Conservation (phyloP, 2,888 invertebrate genomes). For the Thalpophila matura region DNA sequence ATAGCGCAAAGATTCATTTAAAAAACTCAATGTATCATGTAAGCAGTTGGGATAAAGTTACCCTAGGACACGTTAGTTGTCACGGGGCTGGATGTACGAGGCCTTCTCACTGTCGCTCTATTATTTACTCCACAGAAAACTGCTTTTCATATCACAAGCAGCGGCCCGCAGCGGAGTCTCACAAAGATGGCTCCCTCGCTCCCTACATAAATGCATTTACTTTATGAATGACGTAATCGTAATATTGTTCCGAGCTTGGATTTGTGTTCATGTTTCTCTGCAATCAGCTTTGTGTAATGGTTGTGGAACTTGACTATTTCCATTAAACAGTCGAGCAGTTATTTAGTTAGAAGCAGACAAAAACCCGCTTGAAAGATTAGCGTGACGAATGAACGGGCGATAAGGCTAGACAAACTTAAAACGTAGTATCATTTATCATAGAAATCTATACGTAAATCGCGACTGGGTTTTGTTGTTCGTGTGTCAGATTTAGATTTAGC, state of each 20-base stretch:
- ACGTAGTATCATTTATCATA: slow-evolving; percentile 64
- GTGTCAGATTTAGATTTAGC: slow-evolving; percentile 68
- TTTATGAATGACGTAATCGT: slow-evolving; percentile 85
- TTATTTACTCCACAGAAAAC: slow-evolving; percentile 85
- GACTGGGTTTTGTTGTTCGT: slow-evolving; percentile 58
- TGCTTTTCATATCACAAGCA: slow-evolving; percentile 88
- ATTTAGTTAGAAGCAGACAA: slow-evolving; percentile 64
- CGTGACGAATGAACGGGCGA: slow-evolving; percentile 66
- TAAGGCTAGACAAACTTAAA: slow-evolving; percentile 66
- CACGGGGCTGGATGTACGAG: slow-evolving; percentile 64
- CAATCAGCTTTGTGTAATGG: slow-evolving; percentile 73
- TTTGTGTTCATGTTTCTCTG: slow-evolving; percentile 77
- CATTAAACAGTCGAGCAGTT: slow-evolving; percentile 66
- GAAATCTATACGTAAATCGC: slow-evolving; percentile 60
- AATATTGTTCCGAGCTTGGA: slow-evolving; percentile 80
- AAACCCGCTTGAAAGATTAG: slow-evolving; percentile 64
- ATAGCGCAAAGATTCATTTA: slow-evolving; percentile 14
- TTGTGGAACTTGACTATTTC: slow-evolving; percentile 66
- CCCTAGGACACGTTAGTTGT: slow-evolving; percentile 70
- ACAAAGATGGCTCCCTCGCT: slow-evolving; percentile 81
- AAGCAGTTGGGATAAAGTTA: slow-evolving; percentile 39
- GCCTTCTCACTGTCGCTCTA: slow-evolving; percentile 77
- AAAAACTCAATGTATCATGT: slow-evolving; percentile 30
- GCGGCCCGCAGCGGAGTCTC: slow-evolving; percentile 76
- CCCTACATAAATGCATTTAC: slow-evolving; percentile 83